Evolutionary conservation across 1,140 invertebrate species (phyloP).

Genomic region (Plodia interpunctella): DNA sequence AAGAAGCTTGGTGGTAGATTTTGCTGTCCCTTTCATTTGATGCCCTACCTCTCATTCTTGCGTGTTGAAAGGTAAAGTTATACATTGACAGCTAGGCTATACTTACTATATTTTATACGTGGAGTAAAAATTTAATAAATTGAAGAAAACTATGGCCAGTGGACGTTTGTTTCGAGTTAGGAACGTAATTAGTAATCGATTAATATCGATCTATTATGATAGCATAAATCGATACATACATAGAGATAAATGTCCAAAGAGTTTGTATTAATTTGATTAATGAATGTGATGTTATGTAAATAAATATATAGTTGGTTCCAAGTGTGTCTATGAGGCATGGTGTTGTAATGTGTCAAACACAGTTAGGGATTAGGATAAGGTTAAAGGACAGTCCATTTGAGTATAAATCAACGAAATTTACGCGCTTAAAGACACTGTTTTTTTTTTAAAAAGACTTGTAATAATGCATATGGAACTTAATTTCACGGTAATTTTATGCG

Average conservation of each 20-base stretch:
- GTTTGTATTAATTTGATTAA: conserved; percentile 7
- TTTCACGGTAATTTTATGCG: no score
- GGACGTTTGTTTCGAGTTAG: conserved; percentile 2
- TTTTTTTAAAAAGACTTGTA: no score
- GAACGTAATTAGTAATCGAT: conserved; percentile 4
- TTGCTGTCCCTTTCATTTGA: no score
- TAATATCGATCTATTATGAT: neutral
- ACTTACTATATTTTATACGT: neutral
- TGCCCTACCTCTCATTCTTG: no score
- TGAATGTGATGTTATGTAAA: conserved; percentile 16
- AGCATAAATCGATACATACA: neutral
- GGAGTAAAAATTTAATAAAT: neutral
- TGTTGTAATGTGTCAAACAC: conserved; percentile 60
- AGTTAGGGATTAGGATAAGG: conserved; percentile 1
- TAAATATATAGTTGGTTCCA: conserved; percentile 8
- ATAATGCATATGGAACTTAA: no score
- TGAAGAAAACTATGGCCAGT: neutral
- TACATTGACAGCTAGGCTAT: no score
- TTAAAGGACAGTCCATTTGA: neutral
- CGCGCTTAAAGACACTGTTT: no score
- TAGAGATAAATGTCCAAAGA: conserved; percentile 11
- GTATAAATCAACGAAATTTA: neutral
- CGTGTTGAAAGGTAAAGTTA: no score
- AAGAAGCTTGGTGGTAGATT: no score
- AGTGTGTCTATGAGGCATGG: conserved; percentile 45